These are phyloP conservation scores for Sebastes umbrosus DNA, from an alignment of 2,797 vertebrate genomes.

Conservation along the genomic window DNA sequence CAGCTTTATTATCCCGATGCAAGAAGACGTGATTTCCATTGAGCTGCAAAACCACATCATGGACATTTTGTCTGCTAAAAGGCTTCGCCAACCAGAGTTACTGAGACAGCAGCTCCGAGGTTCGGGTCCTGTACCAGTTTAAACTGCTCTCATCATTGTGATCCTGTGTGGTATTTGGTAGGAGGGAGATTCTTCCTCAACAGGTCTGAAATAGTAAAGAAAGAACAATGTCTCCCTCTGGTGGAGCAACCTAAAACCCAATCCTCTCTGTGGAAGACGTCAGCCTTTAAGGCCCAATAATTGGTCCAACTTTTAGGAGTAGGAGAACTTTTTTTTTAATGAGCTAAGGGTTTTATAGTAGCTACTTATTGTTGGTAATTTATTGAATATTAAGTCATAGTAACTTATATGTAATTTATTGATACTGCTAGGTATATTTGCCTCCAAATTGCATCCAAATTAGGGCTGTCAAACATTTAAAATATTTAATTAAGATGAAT, in stretches of 20 bases:
- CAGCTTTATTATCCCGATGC: not conserved
- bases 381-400: not conserved
- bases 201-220: not conserved
- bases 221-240: constrained; percentile 19
- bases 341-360: not conserved
- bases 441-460: not conserved
- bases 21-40: not conserved
- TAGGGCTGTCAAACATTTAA: no score
- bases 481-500: no score
- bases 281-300: no score
- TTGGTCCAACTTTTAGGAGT: not conserved
- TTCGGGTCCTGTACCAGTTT: not conserved
- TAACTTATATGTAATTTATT: no score
- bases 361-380: not conserved
- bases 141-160: not conserved
- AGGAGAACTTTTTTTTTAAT: not conserved
- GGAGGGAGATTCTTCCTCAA: no score
- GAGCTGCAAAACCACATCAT: no score
- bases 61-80: not conserved
- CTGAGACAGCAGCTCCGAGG: not conserved
- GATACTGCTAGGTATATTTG: not conserved
- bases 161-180: not conserved
- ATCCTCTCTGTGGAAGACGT: not conserved
- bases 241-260: not conserved
- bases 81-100: not conserved